These are phyloP conservation scores for Ceratosolen solmsi DNA, from an alignment of 1,140 invertebrate genomes.

Conservation along the genomic window DNA sequence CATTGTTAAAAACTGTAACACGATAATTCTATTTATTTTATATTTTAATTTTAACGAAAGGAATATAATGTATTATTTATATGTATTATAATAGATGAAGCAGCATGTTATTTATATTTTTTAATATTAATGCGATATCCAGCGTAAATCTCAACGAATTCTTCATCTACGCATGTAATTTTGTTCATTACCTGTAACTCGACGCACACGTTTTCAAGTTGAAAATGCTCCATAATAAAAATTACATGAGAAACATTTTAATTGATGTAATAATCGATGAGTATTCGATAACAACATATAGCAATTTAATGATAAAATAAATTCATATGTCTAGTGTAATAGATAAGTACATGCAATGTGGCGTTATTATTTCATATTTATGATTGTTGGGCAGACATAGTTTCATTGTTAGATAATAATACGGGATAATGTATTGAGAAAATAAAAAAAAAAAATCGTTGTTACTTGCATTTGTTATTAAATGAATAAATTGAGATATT, in stretches of 20 bases:
- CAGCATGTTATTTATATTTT: neutral
- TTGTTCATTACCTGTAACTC: neutral
- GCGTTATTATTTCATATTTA: neutral
- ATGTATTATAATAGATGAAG: neutral
- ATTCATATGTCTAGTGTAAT: neutral
- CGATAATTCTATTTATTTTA: constrained; percentile 6
- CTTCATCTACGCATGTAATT: neutral
- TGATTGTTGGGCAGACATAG: neutral
- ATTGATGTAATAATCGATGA: neutral
- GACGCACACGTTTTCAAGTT: no score
- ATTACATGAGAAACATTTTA: neutral
- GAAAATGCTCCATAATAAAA: neutral
- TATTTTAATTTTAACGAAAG: neutral
- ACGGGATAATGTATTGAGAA: constrained; percentile 9
- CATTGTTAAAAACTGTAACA: neutral
- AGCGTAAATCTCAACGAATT: constrained; percentile 31
- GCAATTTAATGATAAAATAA: neutral
- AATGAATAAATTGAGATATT: constrained; percentile 14
- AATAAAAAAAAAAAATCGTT: constrained; percentile 45
- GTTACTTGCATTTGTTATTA: constrained; percentile 33
- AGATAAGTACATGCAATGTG: neutral
- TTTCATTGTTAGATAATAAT: constrained; percentile 4
- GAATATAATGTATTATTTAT: no score
- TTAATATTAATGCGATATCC: neutral
- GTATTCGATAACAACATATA: neutral